A percentile compares a stretch with the other conserved stretches of the same genome.
phyloP scores from a whole-genome alignment of 37 sponge, comb jelly and placozoan species.

The Cliona cf. orientalis region DNA sequence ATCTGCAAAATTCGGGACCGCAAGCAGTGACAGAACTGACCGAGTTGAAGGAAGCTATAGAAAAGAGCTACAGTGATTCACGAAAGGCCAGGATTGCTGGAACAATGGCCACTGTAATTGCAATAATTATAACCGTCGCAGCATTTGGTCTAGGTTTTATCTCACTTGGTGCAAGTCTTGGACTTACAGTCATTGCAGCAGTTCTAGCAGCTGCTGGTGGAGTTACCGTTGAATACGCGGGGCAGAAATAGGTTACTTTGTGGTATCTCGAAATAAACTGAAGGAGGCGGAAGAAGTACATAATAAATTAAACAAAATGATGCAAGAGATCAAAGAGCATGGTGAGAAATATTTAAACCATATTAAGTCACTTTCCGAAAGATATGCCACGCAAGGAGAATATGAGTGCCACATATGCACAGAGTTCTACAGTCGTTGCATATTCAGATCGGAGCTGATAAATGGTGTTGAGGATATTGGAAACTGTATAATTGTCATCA shows the following conservation, averaged over 20 bases:
- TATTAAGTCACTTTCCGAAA: no score
- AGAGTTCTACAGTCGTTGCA: no score
- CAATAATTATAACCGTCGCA: constrained; percentile 1
- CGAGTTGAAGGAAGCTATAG: not conserved
- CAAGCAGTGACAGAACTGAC: no score
- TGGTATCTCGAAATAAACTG: not conserved
- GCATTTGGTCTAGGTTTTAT: constrained; percentile 27
- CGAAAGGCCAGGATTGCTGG: constrained; percentile 11
- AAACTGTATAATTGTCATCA: not conserved
- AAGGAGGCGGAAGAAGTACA: not conserved
- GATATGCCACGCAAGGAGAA: no score
- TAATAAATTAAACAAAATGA: not conserved
- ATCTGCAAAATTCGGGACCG: no score
- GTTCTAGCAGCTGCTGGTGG: constrained; percentile 19
- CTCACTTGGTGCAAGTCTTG: constrained; percentile 44
- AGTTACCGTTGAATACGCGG: constrained; percentile 27
- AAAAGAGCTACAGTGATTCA: constrained; percentile 21
- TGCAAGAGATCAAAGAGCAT: not conserved
- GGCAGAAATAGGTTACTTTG: constrained; percentile 20
- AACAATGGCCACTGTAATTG: not conserved
- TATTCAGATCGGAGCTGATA: no score
- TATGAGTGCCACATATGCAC: no score
- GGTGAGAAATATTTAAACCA: not conserved
- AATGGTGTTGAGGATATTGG: no score
- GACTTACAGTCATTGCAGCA: not conserved